phyloP scores from a whole-genome alignment of 92 coral and sea anemone species.

The Muricea muricata region DNA sequence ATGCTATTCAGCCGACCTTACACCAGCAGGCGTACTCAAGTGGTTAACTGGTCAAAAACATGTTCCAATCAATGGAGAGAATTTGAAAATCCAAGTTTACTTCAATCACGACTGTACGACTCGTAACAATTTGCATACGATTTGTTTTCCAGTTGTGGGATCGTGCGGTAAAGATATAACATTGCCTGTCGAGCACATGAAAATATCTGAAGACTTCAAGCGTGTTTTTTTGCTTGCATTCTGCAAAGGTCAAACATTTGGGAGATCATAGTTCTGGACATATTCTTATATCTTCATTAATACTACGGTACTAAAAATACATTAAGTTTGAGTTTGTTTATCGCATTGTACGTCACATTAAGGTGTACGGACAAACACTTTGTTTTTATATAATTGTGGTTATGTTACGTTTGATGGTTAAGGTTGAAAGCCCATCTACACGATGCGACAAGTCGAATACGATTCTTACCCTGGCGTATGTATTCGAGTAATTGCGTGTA shows the following conservation, averaged over 20 bases:
- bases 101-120: slow-evolving; percentile 47
- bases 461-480: too few relatives aligned
- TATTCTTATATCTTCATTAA: too few relatives aligned
- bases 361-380: too few relatives aligned
- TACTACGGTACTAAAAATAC: too few relatives aligned
- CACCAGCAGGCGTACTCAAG: slow-evolving; percentile 3
- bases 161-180: slow-evolving; percentile 51
- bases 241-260: slow-evolving; percentile 22
- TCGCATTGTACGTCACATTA: too few relatives aligned
- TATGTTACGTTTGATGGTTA: too few relatives aligned
- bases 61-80: slow-evolving; percentile 45
- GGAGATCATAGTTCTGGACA: neutral
- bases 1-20: neutral
- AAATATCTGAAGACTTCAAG: slow-evolving; percentile 13
- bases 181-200: slow-evolving; percentile 55
- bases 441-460: too few relatives aligned
- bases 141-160: slow-evolving; percentile 54
- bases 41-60: slow-evolving; percentile 49
- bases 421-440: too few relatives aligned
- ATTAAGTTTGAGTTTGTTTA: too few relatives aligned
- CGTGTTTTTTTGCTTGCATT: slow-evolving; percentile 2
- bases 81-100: slow-evolving; percentile 28
- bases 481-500: too few relatives aligned
- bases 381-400: too few relatives aligned
- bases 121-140: slow-evolving; percentile 36